A percentile compares a stretch with the other conserved stretches of the same genome.
Evolutionary conservation across 2,113 vertebrate species (phyloP).

Genomic region (Oncorhynchus masou): DNA sequence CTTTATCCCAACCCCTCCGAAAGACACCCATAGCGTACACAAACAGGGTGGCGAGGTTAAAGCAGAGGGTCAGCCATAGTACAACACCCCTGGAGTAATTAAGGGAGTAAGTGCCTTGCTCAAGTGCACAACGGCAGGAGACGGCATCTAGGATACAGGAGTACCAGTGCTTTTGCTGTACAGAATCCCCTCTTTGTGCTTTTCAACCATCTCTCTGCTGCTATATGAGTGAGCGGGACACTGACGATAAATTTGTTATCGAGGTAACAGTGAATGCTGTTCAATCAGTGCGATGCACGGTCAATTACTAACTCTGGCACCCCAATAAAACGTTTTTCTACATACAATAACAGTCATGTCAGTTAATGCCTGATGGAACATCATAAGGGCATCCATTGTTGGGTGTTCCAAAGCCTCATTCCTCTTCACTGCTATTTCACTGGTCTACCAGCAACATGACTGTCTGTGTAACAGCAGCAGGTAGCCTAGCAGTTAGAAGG

Average conservation of each 20-base stretch:
- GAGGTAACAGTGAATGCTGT: constrained; percentile 4
- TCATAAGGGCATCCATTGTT: background rate
- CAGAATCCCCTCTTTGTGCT: background rate
- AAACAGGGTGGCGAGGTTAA: too few species aligned
- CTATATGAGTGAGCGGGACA: background rate
- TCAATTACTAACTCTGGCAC: background rate
- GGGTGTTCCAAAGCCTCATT: background rate
- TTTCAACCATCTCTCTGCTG: background rate
- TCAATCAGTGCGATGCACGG: background rate
- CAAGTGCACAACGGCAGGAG: too few species aligned
- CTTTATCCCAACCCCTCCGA: too few species aligned
- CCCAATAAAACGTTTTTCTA: too few species aligned
- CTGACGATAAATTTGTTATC: background rate
- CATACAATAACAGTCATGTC: constrained; percentile 12
- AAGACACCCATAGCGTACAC: too few species aligned
- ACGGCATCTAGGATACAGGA: too few species aligned
- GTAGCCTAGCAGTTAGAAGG: too few species aligned
- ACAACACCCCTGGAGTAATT: too few species aligned
- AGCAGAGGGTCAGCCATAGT: too few species aligned
- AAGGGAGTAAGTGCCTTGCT: too few species aligned
- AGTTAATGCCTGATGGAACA: background rate
- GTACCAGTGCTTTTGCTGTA: background rate
- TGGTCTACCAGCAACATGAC: too few species aligned
- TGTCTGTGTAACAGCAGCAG: background rate
- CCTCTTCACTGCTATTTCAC: too few species aligned